A percentile compares a stretch with the other conserved stretches of the same genome.
These are phyloP conservation scores for Epinephelus lanceolatus DNA, from an alignment of 2,113 vertebrate genomes.

Conservation along the genomic window DNA sequence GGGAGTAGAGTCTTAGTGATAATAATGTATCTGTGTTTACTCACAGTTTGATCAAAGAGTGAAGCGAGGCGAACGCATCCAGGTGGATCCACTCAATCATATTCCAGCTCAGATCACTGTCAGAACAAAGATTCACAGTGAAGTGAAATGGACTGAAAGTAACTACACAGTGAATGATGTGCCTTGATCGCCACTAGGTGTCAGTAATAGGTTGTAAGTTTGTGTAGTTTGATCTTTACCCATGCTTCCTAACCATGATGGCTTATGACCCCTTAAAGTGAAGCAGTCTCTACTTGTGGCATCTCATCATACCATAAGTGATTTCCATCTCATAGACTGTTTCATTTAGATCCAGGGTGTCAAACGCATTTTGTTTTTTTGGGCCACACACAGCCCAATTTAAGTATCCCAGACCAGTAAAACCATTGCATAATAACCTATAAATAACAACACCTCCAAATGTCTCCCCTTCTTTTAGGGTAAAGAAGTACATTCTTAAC, in stretches of 20 bases:
- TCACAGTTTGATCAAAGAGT: constrained; percentile 94
- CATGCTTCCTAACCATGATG: not conserved
- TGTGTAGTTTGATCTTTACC: not conserved
- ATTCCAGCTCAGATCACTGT: constrained; percentile 96
- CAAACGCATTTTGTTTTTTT: no score
- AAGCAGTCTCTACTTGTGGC: not conserved
- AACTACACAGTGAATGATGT: not conserved
- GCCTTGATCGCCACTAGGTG: constrained; percentile 70
- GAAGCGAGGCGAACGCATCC: constrained; percentile 90
- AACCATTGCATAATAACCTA: no score
- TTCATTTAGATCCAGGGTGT: not conserved
- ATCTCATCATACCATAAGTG: not conserved
- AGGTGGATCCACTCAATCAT: constrained; percentile 90
- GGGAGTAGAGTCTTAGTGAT: not conserved
- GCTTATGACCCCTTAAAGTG: not conserved
- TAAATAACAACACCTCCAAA: no score
- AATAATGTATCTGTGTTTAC: constrained; percentile 65
- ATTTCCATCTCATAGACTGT: not conserved
- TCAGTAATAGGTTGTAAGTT: constrained; percentile 49
- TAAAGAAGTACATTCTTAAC: no score
- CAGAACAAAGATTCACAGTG: constrained; percentile 11
- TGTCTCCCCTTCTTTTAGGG: no score
- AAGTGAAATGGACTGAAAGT: not conserved
- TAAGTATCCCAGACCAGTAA: no score
- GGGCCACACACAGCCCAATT: no score